phyloP scores from a whole-genome alignment of 2,888 invertebrate species.

The Ptychoptera contaminata region DNA sequence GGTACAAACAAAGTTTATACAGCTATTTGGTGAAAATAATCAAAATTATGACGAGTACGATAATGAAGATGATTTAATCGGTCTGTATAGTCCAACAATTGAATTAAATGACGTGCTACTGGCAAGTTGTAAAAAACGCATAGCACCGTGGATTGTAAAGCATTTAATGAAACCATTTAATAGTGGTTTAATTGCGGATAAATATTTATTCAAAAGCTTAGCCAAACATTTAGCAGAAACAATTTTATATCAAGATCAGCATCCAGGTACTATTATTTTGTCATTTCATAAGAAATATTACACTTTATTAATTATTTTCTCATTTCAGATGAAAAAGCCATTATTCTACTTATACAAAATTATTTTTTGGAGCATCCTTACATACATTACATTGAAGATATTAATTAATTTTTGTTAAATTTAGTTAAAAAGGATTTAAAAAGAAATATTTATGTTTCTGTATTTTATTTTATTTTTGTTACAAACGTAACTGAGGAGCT shows the following conservation, averaged over 20 bases:
- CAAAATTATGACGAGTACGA: background rate
- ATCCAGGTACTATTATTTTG: conserved; percentile 16
- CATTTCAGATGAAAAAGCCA: too few species aligned
- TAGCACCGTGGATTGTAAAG: conserved; percentile 26
- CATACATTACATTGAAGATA: too few species aligned
- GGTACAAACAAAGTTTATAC: conserved; percentile 18
- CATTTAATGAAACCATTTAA: conserved; percentile 24
- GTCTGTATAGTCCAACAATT: conserved; percentile 21
- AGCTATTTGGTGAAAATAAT: conserved; percentile 24
- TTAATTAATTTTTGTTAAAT: too few species aligned
- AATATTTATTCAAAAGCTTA: conserved; percentile 24
- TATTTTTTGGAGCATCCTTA: too few species aligned
- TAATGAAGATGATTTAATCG: conserved; percentile 21
- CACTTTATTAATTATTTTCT: too few species aligned
- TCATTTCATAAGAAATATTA: too few species aligned
- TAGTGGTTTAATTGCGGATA: conserved; percentile 23
- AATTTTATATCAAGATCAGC: conserved; percentile 21
- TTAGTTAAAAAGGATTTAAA: too few species aligned
- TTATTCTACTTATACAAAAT: too few species aligned
- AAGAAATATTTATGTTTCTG: too few species aligned
- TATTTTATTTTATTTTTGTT: too few species aligned
- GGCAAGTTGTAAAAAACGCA: conserved; percentile 23
- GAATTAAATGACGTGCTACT: conserved; percentile 23
- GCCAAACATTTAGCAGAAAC: conserved; percentile 20
- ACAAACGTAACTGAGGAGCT: too few species aligned